phyloP scores from a whole-genome alignment of 2,113 vertebrate species.

The Pomatostomus ruficeps region DNA sequence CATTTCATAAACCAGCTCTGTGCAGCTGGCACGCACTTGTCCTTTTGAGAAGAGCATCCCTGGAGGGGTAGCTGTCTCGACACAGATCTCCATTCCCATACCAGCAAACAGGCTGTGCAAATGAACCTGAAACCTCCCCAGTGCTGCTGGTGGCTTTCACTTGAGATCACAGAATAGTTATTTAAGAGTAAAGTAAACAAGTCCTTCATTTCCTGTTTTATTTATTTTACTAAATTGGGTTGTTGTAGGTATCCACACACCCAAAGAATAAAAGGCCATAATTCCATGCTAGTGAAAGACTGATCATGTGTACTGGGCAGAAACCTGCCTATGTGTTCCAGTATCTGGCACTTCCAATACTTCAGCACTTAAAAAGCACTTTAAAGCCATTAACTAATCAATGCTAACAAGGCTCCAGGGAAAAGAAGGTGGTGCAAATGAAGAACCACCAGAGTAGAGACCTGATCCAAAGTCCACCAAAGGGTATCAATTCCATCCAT shows the following conservation, averaged over 20 bases:
- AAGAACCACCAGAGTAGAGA: not conserved
- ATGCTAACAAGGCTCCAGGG: constrained; percentile 11
- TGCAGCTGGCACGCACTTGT: not conserved
- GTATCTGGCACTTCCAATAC: not conserved
- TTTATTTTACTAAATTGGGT: not conserved
- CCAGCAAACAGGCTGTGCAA: not conserved
- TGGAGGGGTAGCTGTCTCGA: not conserved
- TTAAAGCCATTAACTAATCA: constrained; percentile 46
- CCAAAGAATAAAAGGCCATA: not conserved
- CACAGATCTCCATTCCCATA: not conserved
- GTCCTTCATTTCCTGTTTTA: not conserved
- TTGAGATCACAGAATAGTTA: not conserved
- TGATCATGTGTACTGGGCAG: not conserved
- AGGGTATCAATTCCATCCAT: not conserved
- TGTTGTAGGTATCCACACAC: not conserved
- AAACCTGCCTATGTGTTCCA: not conserved
- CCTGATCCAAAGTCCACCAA: not conserved
- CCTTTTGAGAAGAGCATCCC: not conserved
- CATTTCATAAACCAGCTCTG: not conserved
- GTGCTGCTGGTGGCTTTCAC: not conserved
- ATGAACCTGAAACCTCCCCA: not conserved
- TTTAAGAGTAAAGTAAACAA: not conserved
- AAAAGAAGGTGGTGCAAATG: not conserved
- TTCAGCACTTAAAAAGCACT: constrained; percentile 18
- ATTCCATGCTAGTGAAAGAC: not conserved